Evolutionary conservation across 2,797 vertebrate species (phyloP), one percentile per base, ranked within the genome.

Genomic region (Vipera ursinii): DNA sequence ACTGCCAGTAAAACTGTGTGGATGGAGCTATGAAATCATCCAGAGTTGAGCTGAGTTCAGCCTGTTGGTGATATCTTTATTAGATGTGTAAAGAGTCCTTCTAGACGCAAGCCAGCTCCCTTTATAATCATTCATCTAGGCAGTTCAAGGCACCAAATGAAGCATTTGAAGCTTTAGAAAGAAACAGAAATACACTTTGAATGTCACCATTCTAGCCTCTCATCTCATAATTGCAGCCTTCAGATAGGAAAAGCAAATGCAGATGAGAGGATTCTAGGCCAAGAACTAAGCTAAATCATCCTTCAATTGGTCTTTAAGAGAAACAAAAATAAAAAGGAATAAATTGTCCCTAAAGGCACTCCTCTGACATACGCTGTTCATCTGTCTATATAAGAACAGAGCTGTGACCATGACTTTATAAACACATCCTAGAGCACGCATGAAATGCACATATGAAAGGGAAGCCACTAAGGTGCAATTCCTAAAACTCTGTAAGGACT

Each of bases 381-480:
- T 97, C 96, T 97, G 97, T 97, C 97, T 95, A 95, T 96, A 92
- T 97, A 96, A 97, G 95, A 96, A 96, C 89, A 32, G 95, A 95
- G 91, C 96, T 96, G 91, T 95, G 97, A 96, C 95, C 96, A 90
- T 95, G 94, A 96, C 93, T 97, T 97, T 96, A 96, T 96, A 97
- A 98, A 97, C 96, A 96, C 88, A 96, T 97, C 97, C 93, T 95
- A 94, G 96, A 97, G 93, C 93, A 95, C 97, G 97, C 97, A 65
- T 65, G 28, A 65, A 65, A 65, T 14, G 28, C 63, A 65, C 63
- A 65, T 96, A 96, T 97, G 97, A 97, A 97, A 97, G 97, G 95
- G 96, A 97, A 97, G 96, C 95, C 97, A 97, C 97, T 0, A 88
- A 97, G 96, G 97, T 95, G 94, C 95, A 92, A 93, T 97, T 97